phyloP scores from a whole-genome alignment of 2,888 invertebrate species.

The Folsomia candida region DNA sequence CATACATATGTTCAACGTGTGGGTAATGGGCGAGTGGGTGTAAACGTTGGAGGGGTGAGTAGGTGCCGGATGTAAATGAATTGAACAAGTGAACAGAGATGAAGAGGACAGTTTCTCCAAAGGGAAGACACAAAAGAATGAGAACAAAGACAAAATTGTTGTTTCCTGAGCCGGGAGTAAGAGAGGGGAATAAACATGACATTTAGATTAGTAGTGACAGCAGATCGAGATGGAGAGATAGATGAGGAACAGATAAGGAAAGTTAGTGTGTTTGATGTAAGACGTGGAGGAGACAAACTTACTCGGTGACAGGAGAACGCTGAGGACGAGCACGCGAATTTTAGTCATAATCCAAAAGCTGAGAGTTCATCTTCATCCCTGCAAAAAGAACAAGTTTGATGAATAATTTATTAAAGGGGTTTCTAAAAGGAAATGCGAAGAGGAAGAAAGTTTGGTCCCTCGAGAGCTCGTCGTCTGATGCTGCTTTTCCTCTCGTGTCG shows the following conservation, averaged over 20 bases:
- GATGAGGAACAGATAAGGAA: constrained; percentile 12
- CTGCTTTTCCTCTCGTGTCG: not conserved
- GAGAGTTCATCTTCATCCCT: constrained; percentile 41
- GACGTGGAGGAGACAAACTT: constrained; percentile 25
- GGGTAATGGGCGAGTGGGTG: too few species aligned
- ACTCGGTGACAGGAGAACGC: constrained; percentile 47
- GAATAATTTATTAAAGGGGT: constrained; percentile 20
- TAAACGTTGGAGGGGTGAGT: too few species aligned
- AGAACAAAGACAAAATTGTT: not conserved
- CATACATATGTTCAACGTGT: too few species aligned
- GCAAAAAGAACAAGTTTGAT: constrained; percentile 17
- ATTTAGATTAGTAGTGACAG: not conserved
- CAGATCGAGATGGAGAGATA: not conserved
- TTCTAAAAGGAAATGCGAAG: constrained; percentile 10
- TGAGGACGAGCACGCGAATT: constrained; percentile 38
- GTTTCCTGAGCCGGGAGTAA: not conserved
- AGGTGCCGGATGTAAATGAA: not conserved
- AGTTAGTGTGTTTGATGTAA: too few species aligned
- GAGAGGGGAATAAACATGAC: not conserved
- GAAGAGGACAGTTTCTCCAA: too few species aligned
- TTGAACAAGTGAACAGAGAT: not conserved
- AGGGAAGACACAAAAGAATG: not conserved
- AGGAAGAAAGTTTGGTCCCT: constrained; percentile 4
- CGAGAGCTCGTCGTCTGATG: constrained; percentile 16
- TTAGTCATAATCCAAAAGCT: constrained; percentile 50